These are phyloP conservation scores for Tinamus guttatus DNA, from an alignment of 2,113 vertebrate species.

Conservation along the genomic window DNA sequence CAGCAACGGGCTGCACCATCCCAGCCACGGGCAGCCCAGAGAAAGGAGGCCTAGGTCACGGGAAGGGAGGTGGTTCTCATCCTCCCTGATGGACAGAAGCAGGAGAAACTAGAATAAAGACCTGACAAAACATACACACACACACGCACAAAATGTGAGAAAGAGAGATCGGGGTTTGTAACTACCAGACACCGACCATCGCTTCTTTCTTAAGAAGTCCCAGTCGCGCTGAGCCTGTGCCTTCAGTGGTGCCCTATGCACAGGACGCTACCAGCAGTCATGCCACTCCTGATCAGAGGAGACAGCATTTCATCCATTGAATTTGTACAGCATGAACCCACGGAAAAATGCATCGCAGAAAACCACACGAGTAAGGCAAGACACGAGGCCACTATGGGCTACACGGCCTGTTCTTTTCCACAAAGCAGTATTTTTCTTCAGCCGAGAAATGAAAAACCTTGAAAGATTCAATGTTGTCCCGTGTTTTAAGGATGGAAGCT, in stretches of 20 bases:
- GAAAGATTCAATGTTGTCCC: not conserved
- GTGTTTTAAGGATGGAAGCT: conserved; percentile 21
- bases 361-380: accelerated
- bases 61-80: not conserved
- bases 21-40: not conserved
- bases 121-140: not conserved
- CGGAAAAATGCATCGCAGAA: not conserved
- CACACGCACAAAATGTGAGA: not conserved
- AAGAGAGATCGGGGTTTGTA: not conserved
- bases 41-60: not conserved
- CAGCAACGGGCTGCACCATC: not conserved
- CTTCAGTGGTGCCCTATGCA: accelerated
- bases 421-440: not conserved
- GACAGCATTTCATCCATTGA: not conserved
- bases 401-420: not conserved
- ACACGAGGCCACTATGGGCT: not conserved
- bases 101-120: not conserved
- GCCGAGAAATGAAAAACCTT: not conserved
- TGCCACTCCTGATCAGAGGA: not conserved
- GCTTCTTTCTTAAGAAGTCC: accelerated
- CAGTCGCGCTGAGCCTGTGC: accelerated
- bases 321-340: not conserved
- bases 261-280: not conserved
- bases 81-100: not conserved
- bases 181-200: accelerated